Conservation (phyloP, 2,888 invertebrate species). For the Sesia apiformis region DNA sequence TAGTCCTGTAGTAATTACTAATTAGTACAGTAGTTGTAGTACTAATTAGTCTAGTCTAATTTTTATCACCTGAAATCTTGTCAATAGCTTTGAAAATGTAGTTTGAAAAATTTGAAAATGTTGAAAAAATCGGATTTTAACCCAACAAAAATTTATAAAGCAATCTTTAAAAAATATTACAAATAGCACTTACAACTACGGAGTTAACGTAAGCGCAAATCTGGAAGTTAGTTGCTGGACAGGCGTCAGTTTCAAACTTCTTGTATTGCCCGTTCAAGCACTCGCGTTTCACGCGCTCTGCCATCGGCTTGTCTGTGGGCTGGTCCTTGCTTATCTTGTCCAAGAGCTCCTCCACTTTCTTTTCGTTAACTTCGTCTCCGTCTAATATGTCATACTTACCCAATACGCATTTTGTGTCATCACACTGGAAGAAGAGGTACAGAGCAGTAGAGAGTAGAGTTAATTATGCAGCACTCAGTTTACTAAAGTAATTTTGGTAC, state of each 20-base stretch:
- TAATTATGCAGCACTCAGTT: no score
- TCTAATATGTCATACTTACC: constrained; percentile 14
- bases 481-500: no score
- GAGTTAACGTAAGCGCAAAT: constrained; percentile 16
- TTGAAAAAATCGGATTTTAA: no score
- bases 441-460: no score
- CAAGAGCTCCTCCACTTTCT: constrained; percentile 9
- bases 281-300: constrained; percentile 9
- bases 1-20: no score
- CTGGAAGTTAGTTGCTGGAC: constrained; percentile 15
- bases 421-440: constrained; percentile 16
- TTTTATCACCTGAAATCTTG: no score
- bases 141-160: no score
- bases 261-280: constrained; percentile 19
- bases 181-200: constrained; percentile 14
- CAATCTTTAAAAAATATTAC: no score
- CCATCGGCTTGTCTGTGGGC: constrained; percentile 10
- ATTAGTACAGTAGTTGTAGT: no score
- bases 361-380: constrained; percentile 16
- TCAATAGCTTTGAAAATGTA: no score
- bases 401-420: constrained; percentile 16
- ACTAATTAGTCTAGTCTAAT: no score
- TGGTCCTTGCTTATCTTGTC: constrained; percentile 10
- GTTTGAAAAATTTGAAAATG: no score
- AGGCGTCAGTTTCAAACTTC: constrained; percentile 14